Evolutionary conservation across 92 coral and sea anemone genomes (phyloP), one percentile per base, ranked within the genome.

Genomic region (Nematostella vectensis): DNA sequence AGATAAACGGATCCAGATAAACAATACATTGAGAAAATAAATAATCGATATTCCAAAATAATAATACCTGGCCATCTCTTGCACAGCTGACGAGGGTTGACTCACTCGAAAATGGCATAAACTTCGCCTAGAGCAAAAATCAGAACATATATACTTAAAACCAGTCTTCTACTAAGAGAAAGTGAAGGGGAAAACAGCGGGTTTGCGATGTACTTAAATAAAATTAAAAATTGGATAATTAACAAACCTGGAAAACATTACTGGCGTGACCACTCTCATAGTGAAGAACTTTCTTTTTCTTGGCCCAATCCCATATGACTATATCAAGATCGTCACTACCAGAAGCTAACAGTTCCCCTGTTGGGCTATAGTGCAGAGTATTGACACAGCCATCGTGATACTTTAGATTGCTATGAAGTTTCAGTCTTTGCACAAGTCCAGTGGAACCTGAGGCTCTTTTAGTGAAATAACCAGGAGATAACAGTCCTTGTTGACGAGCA

Each of bases 231-330:
- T 33, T 6, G 15, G 40, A 51, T 17, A 13, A 51, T 58, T 3
- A 27, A 26, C 55, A 27, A 50, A 93, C 99, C 96, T 93, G 99
- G 57, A 93, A 93, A 10, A 93, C 99, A 72, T 93, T 93, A 69
- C 93, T 88, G 3, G 85, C 42, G 57, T 93, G 99, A 22, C 99
- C 99, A 73, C 99, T 93, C 45, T 86, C 88, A 55, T 93, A 93
- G 51, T 71, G 67, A 33, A 93, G 44, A 27, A 62, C 64, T 43
- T 93, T 87, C 81, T 75, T 93, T 36, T 79, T 84, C 48, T 87
- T 86, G 0, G 99, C 85, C 99, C 99, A 93, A 56, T 93, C 99
- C 99, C 99, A 93, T 54, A 93, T 74, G 19, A 74, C 96, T 61
- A 93, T 75, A 54, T 82, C 95, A 28, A 93, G 48, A 43, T 93